phyloP scores from a whole-genome alignment of 2,797 vertebrate species.

The Pseudomugil gertrudae region DNA sequence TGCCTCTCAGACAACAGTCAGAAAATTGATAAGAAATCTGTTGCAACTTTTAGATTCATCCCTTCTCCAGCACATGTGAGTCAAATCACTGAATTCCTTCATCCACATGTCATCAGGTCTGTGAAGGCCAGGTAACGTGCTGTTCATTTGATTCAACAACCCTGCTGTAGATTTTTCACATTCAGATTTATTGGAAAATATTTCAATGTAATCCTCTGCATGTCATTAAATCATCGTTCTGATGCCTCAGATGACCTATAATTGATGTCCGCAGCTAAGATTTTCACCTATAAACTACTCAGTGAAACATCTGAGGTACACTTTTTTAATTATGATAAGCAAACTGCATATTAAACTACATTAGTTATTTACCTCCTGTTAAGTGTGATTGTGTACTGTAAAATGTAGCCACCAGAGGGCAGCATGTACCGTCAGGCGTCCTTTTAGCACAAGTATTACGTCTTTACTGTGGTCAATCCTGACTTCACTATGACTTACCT shows the following conservation, averaged over 20 bases:
- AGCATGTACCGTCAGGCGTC: slow-evolving; percentile 25
- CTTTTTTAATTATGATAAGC: neutral
- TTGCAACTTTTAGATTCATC: too few relatives aligned
- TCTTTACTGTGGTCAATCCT: neutral
- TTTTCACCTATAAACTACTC: neutral
- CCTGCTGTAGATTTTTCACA: too few relatives aligned
- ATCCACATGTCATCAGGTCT: too few relatives aligned
- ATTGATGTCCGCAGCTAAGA: neutral
- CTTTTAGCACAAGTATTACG: neutral
- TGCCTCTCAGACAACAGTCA: neutral
- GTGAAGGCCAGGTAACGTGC: too few relatives aligned
- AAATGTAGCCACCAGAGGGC: slow-evolving; percentile 54
- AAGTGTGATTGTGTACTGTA: neutral
- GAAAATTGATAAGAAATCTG: neutral
- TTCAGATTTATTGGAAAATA: neutral
- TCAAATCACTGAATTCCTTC: too few relatives aligned
- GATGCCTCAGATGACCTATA: neutral
- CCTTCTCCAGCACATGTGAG: too few relatives aligned
- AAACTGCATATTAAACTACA: neutral
- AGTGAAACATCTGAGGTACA: slow-evolving; percentile 1
- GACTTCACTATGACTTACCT: neutral
- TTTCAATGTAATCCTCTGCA: neutral
- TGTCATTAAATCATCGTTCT: neutral
- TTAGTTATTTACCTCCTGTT: neutral
- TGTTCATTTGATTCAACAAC: too few relatives aligned